Base-by-base conservation (phyloP, 1,140 invertebrate species). In the Ectropis grisescens region DNA sequence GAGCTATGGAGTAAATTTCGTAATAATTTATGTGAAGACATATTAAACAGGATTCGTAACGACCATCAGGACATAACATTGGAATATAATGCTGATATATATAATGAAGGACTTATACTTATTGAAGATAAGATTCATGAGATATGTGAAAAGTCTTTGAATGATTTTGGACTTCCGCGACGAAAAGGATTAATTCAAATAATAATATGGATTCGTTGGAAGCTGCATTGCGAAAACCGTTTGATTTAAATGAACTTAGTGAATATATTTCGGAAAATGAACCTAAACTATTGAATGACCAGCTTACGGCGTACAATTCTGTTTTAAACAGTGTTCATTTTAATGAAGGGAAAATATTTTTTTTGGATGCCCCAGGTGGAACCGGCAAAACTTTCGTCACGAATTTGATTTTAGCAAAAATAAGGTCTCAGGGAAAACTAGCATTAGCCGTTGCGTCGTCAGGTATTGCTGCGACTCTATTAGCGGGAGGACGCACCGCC, bases 151-250 rank as follows among this genome's bases (percentile, higher is more conserved):
- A 13, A 24, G 25, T 29, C 27, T 34, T 14, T 15, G 29, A 41
- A n/a, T n/a, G n/a, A n/a, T n/a, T n/a, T n/a, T n/a, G n/a, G n/a
- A n/a, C n/a, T n/a, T n/a, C n/a, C n/a, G n/a, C n/a, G n/a, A n/a
- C n/a, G n/a, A n/a, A n/a, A 32, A 26, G 33, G 31, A 44, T 26
- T 35, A 35, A 27, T 3, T 16, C 11, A 41, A 35, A 28, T 19
- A 41, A 15, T 28, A 13, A 34, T 37, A 44, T 10, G 41, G 37
- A 33, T 19, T 19, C 32, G 35, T 34, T 11, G 22, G n/a, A n/a
- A n/a, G n/a, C n/a, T n/a, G n/a, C n/a, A n/a, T 30, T 13, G 37
- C 25, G 30, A 14, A 33, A 37, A n/a, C n/a, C n/a, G n/a, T n/a
- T n/a, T n/a, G n/a, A n/a, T n/a, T n/a, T n/a, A n/a, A n/a, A n/a